Evolutionary conservation across 2,113 vertebrate species (phyloP).

Genomic region (Arizona elegans): DNA sequence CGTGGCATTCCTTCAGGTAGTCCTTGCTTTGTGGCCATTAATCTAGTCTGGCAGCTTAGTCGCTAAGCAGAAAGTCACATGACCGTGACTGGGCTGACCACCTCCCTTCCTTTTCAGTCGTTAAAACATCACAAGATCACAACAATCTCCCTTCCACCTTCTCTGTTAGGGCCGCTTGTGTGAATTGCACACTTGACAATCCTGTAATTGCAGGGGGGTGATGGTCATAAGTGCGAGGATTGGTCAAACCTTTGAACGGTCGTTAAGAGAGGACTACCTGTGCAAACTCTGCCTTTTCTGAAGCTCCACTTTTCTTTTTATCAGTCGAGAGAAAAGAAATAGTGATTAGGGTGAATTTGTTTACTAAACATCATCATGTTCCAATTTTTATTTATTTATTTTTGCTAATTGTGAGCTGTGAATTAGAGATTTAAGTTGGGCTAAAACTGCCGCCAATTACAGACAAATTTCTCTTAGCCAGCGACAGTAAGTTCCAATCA

Average conservation of each 20-base stretch:
- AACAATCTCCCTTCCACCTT: neutral
- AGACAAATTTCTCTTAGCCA: neutral
- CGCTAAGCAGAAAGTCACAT: neutral
- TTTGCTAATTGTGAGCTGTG: neutral
- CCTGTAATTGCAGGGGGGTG: no score
- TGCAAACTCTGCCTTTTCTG: neutral
- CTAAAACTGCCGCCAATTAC: no score
- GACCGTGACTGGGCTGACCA: accelerated
- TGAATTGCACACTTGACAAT: neutral
- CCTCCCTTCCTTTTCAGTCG: neutral
- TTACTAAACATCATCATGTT: neutral
- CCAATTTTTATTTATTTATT: neutral
- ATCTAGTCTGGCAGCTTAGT: neutral
- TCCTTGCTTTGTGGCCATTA: neutral
- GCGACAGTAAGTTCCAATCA: neutral
- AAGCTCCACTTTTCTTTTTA: neutral
- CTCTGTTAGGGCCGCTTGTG: neutral
- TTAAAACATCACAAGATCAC: neutral
- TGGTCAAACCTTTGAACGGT: neutral
- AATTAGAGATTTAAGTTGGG: neutral
- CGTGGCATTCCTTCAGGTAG: neutral
- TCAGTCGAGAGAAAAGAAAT: neutral
- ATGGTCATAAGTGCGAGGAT: neutral
- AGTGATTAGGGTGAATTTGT: neutral
- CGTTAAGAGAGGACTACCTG: neutral